Base-by-base conservation (phyloP, 2,113 vertebrate genomes). In the Gadus macrocephalus region DNA sequence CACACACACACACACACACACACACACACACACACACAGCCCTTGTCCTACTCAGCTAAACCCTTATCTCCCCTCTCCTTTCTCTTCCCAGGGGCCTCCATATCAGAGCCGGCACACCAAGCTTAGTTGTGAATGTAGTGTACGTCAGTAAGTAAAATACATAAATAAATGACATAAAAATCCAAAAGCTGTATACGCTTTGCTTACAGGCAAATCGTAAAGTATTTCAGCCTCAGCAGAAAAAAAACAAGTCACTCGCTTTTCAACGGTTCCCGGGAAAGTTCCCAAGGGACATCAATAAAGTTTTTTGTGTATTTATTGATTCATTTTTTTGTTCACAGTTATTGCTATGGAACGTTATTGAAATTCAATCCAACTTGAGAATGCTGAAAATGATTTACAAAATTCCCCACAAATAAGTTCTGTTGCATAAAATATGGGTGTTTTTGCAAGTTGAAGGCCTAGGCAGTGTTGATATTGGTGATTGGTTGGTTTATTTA, bases 231-330 rank as follows among this genome's bases (percentile, higher is more conserved):
- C 68, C 69, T 79, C 69, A 76, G 73, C 70, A 59, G 74, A 71
- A 65, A 27, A 71, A 70, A 75, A 62, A 75, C 58, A 61, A 28
- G 73, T 27, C 67, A 64, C 76, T 78, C 69, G 74, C 35, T 42
- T 65, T 78, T 80, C 35, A 55, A 27, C 53, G 55, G 66, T 75
- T 84, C 73, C 66, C 56, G 69, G 56, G 68, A 59, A 81, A 83
- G 74, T 84, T 78, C 75, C 42, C 20, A 1, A 0, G 15, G 69
- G 64, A 78, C 80, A 77, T 79, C n/a, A 78, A 78, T 76, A 75
- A 70, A 77, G 69, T 76, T 67, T 74, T 28, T 53, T 14, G 42
- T 68, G 62, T 60, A 74, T 70, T 71, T 75, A 9, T 49, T 49
- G 8, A 49, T 49, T 49, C 42, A 49, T 49, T 49, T 49, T 49